These are phyloP conservation scores for Andrena cerasifolii DNA, from an alignment of 1,140 invertebrate genomes.

Conservation along the genomic window DNA sequence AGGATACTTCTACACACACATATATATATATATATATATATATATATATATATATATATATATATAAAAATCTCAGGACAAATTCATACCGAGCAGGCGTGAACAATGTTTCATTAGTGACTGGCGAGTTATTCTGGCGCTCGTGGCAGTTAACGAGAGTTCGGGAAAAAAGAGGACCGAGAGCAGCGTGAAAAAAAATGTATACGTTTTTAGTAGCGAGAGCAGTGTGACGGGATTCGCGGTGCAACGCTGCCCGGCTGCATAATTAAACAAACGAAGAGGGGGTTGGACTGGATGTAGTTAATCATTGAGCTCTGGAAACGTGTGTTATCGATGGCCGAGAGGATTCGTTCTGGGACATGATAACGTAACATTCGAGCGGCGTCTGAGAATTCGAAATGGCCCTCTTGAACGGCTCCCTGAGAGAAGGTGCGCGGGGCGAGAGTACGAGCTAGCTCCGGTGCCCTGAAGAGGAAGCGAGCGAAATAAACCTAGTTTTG, in stretches of 20 bases:
- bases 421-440: neutral
- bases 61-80: neutral
- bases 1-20: too few relatives aligned
- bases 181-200: neutral
- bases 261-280: conserved; percentile 1
- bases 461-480: neutral
- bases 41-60: too few relatives aligned
- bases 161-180: neutral
- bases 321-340: too few relatives aligned
- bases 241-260: neutral
- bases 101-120: conserved; percentile 18
- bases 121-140: neutral
- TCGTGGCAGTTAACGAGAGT: neutral
- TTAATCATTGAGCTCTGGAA: neutral
- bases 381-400: neutral
- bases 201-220: neutral
- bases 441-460: neutral
- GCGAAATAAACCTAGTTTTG: conserved; percentile 5
- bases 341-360: too few relatives aligned
- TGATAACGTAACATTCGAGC: too few relatives aligned
- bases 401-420: neutral
- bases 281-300: neutral
- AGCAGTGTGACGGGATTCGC: neutral
- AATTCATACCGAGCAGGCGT: neutral
- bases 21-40: too few relatives aligned